Base-by-base conservation (phyloP, 2,888 invertebrate genomes). In the Sphaerophoria rueppellii region DNA sequence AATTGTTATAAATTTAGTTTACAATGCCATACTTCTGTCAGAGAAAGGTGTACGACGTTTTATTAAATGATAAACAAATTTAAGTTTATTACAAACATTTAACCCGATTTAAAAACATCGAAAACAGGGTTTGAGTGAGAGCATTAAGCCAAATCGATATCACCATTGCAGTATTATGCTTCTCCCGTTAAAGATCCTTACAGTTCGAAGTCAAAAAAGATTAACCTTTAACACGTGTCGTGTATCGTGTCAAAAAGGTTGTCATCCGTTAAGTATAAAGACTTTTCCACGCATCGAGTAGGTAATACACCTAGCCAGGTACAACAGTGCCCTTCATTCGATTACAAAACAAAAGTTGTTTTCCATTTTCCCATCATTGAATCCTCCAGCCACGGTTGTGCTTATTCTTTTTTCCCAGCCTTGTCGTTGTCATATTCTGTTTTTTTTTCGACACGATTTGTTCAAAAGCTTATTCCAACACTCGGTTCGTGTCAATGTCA, bases 241-340 rank as follows among this genome's bases (percentile, higher is more conserved):
- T 43, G 40, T 60, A 32, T 60, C 43, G 14, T 63, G 63, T 48
- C 63, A 58, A 74, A 74, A 78, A 16, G 60, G 58, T 58, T 78
- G 69, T 65, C 70, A 65, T 37, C 50, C 35, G 58, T 50, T 32
- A 9, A 77, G 63, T 70, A 63, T 50, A 32, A 9, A 77, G 63
- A 74, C 74, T 77, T 78, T 16, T 50, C 58, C 1, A 24, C 24
- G 40, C 6, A 16, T 60, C 58, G 6, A 40, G 58, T 58, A 58
- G 6, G 2, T 48, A 2, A 24, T 24, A 2, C 24, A 34, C 9
- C 9, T 14, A 48, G 35, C 9, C 11, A 32, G 9, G 9, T 11
- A 34, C 6, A 32, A 12, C 6, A 3, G 6, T 11, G n/a, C 48
- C 14, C 16, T 16, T 63, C 46, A n/a, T n/a, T 63, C 48, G 9